Percentiles rank a stretch among this genome's conserved stretches.
phyloP scores from a whole-genome alignment of 2,113 vertebrate genomes.

The Elgaria multicarinata region DNA sequence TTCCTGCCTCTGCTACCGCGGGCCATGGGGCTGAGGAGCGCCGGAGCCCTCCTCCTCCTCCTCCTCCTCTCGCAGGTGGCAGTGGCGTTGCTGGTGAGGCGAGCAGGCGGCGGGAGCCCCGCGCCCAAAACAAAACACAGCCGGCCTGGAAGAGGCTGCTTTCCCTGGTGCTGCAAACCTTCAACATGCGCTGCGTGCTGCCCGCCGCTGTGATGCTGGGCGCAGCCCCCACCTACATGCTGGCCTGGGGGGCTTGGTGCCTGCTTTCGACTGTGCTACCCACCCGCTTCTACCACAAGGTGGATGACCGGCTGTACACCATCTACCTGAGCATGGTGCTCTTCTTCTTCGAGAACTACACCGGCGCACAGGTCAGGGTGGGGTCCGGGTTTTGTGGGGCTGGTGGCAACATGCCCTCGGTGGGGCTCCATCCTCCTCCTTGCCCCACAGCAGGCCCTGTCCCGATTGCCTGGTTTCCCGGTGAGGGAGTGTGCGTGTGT shows the following conservation, averaged over 20 bases:
- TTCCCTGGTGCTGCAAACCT: slow-evolving; percentile 92
- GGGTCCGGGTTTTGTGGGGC: background rate
- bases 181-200: slow-evolving; percentile 93
- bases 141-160: slow-evolving; percentile 85
- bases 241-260: slow-evolving; percentile 90
- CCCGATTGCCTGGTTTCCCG: background rate
- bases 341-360: slow-evolving; percentile 99
- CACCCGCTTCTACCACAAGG: slow-evolving; percentile 83
- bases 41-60: background rate
- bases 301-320: slow-evolving; percentile 92
- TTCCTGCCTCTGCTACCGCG: fast-evolving
- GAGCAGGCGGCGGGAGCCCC: background rate
- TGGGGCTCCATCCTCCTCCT: background rate
- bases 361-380: slow-evolving; percentile 88
- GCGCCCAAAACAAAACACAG: too few species aligned
- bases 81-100: slow-evolving; percentile 20
- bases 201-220: slow-evolving; percentile 92
- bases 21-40: background rate
- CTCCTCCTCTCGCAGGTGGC: slow-evolving; percentile 29
- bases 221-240: slow-evolving; percentile 91
- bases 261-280: slow-evolving; percentile 86
- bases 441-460: background rate
- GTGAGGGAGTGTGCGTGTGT: too few species aligned
- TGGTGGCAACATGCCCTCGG: background rate
- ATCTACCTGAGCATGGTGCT: slow-evolving; percentile 97